These are phyloP conservation scores for Himalopsyche tibetana DNA, from an alignment of 2,888 invertebrate genomes.

Conservation along the genomic window DNA sequence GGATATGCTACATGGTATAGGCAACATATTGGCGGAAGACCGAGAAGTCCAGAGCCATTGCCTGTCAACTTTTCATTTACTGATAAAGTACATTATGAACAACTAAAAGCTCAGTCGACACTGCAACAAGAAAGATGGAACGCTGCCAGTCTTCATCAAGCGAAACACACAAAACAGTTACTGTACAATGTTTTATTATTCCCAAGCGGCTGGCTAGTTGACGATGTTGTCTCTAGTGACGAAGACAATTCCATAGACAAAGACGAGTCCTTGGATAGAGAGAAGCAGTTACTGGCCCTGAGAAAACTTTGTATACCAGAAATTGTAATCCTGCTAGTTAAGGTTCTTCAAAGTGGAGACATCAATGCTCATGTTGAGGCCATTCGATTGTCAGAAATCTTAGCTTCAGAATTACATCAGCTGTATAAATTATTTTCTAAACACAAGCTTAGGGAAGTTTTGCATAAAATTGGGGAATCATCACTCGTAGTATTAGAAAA, in stretches of 20 bases:
- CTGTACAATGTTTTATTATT: constrained; percentile 92
- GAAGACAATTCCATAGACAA: constrained; percentile 72
- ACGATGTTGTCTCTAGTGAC: constrained; percentile 78
- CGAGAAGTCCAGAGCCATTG: constrained; percentile 81
- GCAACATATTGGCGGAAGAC: constrained; percentile 87
- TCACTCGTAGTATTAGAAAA: constrained; percentile 85
- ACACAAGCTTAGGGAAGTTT: constrained; percentile 85
- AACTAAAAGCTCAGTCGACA: constrained; percentile 86
- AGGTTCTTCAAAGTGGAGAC: constrained; percentile 86
- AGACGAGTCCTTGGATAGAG: constrained; percentile 76
- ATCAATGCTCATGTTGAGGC: constrained; percentile 84
- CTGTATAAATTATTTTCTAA: constrained; percentile 89
- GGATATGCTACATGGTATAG: constrained; percentile 94
- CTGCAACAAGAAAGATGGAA: constrained; percentile 88
- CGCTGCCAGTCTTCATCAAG: constrained; percentile 82
- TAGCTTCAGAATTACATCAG: constrained; percentile 87
- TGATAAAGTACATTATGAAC: constrained; percentile 92
- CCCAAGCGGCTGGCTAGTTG: constrained; percentile 94
- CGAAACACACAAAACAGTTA: constrained; percentile 85
- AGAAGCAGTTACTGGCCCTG: constrained; percentile 84
- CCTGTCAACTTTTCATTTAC: constrained; percentile 84
- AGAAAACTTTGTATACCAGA: constrained; percentile 91
- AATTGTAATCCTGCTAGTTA: constrained; percentile 85
- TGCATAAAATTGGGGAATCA: constrained; percentile 87
- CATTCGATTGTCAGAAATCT: constrained; percentile 84